phyloP scores from a whole-genome alignment of 1,140 invertebrate genomes.

The Procambarus virginalis region DNA sequence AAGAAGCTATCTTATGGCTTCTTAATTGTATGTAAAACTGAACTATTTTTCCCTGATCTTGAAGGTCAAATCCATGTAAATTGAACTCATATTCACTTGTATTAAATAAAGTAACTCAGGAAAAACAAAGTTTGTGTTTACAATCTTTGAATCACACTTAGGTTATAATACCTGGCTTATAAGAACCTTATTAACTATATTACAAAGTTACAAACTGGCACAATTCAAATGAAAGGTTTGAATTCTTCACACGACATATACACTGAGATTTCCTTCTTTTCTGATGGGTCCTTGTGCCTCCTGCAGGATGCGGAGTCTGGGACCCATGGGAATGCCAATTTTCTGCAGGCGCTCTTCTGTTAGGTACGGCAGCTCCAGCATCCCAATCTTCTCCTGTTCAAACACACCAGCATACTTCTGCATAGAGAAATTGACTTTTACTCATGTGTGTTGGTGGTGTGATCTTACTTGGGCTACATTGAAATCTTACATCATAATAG shows the following conservation, averaged over 20 bases:
- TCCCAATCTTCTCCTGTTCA: constrained; percentile 91
- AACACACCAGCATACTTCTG: constrained; percentile 75
- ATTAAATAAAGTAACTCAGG: neutral
- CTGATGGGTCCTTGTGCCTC: constrained; percentile 82
- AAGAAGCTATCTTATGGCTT: neutral
- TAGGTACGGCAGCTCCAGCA: constrained; percentile 93
- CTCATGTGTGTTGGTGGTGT: no score
- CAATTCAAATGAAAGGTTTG: neutral
- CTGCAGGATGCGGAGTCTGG: constrained; percentile 89
- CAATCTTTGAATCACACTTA: neutral
- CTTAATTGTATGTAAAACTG: neutral
- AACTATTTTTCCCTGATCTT: neutral
- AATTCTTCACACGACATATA: constrained; percentile 75
- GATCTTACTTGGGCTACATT: no score
- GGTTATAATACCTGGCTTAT: neutral
- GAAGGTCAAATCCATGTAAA: neutral
- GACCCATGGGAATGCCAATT: constrained; percentile 91
- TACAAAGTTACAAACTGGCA: constrained; percentile 5
- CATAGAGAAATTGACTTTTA: neutral
- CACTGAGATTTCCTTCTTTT: constrained; percentile 75
- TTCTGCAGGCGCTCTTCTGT: constrained; percentile 91
- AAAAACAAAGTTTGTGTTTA: neutral
- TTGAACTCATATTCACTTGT: neutral
- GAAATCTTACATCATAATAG: no score
- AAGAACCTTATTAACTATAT: neutral